Evolutionary conservation across 2,113 vertebrate genomes (phyloP).

Genomic region (Mormoops blainvillei): DNA sequence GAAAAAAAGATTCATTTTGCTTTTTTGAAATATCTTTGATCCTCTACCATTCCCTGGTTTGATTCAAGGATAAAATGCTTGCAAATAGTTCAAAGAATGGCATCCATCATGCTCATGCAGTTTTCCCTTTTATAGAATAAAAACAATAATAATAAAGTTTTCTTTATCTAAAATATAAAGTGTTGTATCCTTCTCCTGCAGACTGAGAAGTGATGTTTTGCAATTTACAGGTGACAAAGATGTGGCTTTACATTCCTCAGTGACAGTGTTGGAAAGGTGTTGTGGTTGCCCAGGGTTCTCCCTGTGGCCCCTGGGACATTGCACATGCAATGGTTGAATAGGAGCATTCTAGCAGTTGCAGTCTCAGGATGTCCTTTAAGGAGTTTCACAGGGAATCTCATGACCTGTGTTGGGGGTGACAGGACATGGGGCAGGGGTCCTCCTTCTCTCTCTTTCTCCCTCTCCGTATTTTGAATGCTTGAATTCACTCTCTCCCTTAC

Average conservation of each 20-base stretch:
- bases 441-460: neutral
- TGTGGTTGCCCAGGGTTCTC: neutral
- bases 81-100: neutral
- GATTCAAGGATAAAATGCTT: neutral
- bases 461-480: neutral
- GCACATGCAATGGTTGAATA: neutral
- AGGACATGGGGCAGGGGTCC: rapidly evolving
- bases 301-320: neutral
- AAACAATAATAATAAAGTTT: neutral
- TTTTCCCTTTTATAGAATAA: neutral
- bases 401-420: neutral
- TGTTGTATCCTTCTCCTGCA: neutral
- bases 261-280: neutral
- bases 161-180: neutral
- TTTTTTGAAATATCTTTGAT: conserved; percentile 28
- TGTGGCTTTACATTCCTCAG: neutral
- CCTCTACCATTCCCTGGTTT: neutral
- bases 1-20: conserved; percentile 1
- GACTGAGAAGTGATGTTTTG: neutral
- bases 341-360: neutral
- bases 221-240: neutral
- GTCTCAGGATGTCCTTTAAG: neutral
- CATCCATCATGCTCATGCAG: neutral
- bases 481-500: neutral
- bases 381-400: neutral